Evolutionary conservation across 2,113 vertebrate species (phyloP).

Genomic region (Promerops cafer): DNA sequence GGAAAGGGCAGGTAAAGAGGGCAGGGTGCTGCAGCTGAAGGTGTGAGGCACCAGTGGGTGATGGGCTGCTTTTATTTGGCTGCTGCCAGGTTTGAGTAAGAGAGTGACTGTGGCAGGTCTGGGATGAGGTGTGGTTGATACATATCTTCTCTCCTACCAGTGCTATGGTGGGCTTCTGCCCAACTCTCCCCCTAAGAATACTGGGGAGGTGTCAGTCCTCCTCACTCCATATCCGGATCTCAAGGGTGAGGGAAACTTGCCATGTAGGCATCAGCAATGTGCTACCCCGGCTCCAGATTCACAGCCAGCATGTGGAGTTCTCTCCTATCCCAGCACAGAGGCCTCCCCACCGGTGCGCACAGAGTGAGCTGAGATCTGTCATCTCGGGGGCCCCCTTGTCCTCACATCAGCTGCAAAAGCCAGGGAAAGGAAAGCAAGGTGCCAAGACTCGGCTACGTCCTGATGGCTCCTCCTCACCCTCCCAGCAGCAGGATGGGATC

Average conservation of each 20-base stretch:
- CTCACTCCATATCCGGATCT: not conserved
- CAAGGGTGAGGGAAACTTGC: not conserved
- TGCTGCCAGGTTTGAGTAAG: not conserved
- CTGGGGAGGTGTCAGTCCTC: not conserved
- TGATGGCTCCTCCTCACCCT: not conserved
- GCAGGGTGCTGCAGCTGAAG: not conserved
- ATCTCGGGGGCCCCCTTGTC: not conserved
- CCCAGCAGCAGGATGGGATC: not conserved
- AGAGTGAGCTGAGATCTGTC: not conserved
- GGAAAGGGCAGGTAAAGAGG: not conserved
- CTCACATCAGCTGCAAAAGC: not conserved
- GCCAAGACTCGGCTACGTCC: not conserved
- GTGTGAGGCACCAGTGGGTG: not conserved
- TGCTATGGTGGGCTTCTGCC: rapidly evolving
- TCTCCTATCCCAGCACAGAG: not conserved
- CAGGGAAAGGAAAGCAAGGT: not conserved
- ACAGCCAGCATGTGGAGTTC: not conserved
- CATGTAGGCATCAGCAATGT: not conserved
- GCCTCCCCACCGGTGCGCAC: not conserved
- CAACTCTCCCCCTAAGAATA: not conserved
- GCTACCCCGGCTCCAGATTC: not conserved
- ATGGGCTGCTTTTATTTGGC: not conserved
- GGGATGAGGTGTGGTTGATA: rapidly evolving
- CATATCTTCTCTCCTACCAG: not conserved
- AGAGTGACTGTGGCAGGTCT: not conserved